These are phyloP conservation scores for Drosophila vallismaia DNA, from an alignment of 2,888 invertebrate species.

Conservation along the genomic window DNA sequence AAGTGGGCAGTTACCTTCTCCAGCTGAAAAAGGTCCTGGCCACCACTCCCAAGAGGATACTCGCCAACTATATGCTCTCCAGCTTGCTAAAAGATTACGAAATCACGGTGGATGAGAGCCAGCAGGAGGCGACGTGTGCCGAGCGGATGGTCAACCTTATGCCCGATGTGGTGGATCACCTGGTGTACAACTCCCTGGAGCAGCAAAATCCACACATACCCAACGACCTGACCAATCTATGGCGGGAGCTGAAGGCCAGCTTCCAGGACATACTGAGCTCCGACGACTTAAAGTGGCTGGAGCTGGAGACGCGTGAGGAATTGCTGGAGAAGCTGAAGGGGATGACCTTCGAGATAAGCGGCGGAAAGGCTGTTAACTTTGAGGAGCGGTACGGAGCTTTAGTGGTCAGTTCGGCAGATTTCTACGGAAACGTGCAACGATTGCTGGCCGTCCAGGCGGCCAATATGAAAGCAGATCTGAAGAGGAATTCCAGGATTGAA, in stretches of 20 bases:
- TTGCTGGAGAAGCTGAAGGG: conserved; percentile 70
- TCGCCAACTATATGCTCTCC: conserved; percentile 81
- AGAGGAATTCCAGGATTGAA: conserved; percentile 45
- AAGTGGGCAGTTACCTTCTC: conserved; percentile 70
- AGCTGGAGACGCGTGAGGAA: conserved; percentile 42
- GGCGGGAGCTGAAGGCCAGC: conserved; percentile 68
- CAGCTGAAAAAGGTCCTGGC: conserved; percentile 68
- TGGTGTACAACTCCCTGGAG: conserved; percentile 66
- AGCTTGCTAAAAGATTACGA: conserved; percentile 68
- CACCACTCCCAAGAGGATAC: conserved; percentile 60
- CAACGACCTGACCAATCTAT: conserved; percentile 46
- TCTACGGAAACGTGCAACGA: conserved; percentile 72
- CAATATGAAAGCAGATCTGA: conserved; percentile 51
- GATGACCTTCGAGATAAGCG: conserved; percentile 71
- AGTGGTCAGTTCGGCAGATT: conserved; percentile 65
- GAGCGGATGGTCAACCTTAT: conserved; percentile 63
- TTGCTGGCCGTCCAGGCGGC: conserved; percentile 61
- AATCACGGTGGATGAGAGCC: conserved; percentile 13
- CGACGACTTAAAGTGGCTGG: conserved; percentile 38
- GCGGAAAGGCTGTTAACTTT: conserved; percentile 60
- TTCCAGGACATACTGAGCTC: conserved; percentile 60
- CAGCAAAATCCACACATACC: conserved; percentile 57
- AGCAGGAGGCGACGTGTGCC: conserved; percentile 65
- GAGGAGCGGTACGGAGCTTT: conserved; percentile 60
- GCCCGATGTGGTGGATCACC: conserved; percentile 74